These are phyloP conservation scores for Sebastes hopkinsi DNA, from an alignment of 2,797 vertebrate species.

Conservation along the genomic window DNA sequence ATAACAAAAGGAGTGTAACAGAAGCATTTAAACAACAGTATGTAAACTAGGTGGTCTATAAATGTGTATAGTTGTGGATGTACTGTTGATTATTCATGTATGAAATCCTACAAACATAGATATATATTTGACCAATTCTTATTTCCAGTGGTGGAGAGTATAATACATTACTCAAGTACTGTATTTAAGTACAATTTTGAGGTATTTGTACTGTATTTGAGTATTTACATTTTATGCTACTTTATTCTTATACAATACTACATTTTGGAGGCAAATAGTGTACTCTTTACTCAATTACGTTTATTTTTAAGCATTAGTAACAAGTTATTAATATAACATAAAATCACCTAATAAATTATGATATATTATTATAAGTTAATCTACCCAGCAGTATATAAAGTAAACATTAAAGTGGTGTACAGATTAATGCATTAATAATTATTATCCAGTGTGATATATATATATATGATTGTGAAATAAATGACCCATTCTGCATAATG, in stretches of 20 bases:
- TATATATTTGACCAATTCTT: neutral
- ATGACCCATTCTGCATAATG: no score
- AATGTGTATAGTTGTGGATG: neutral
- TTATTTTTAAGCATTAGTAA: neutral
- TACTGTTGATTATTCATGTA: neutral
- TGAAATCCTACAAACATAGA: neutral
- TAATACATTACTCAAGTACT: neutral
- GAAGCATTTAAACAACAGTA: neutral
- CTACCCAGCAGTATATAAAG: no score
- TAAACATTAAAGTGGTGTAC: no score
- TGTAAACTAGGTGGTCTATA: neutral
- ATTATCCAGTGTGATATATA: neutral
- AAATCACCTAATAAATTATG: neutral
- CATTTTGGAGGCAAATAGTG: neutral
- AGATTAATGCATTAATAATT: neutral
- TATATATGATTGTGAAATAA: neutral
- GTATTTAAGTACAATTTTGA: neutral
- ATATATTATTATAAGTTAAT: no score
- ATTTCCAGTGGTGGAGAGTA: neutral
- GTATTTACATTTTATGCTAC: neutral
- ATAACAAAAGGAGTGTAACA: neutral
- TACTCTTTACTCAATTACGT: neutral
- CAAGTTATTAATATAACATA: neutral
- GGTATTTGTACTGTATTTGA: neutral
- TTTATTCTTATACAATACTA: neutral